These are phyloP conservation scores for Magallana ariakensis DNA, from an alignment of 1,140 invertebrate genomes.

Conservation along the genomic window DNA sequence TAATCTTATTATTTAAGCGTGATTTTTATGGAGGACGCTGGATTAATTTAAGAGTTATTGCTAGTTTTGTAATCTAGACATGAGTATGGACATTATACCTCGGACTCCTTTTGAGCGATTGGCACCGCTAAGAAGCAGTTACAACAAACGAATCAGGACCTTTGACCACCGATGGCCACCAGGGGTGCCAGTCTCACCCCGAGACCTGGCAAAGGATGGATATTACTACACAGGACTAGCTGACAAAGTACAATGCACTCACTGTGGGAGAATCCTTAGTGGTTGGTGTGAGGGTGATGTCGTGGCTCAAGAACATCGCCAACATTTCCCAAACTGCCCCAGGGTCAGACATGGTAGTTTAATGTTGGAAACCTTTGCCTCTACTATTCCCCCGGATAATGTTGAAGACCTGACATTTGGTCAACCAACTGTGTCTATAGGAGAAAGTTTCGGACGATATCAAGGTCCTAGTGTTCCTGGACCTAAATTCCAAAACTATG, in stretches of 20 bases:
- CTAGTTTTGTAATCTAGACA: no score
- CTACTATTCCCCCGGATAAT: not conserved
- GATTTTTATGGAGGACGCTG: no score
- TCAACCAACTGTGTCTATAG: not conserved
- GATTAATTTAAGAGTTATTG: no score
- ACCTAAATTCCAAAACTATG: constrained; percentile 73
- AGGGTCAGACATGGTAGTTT: constrained; percentile 38
- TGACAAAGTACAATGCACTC: constrained; percentile 90
- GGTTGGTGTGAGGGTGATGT: constrained; percentile 88
- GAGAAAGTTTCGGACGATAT: constrained; percentile 23
- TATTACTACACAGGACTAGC: constrained; percentile 84
- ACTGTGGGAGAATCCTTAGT: constrained; percentile 87
- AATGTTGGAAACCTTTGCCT: not conserved
- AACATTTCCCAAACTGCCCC: constrained; percentile 87
- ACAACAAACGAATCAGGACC: constrained; percentile 81
- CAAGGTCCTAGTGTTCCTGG: constrained; percentile 43
- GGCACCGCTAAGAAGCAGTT: constrained; percentile 44
- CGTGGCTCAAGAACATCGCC: constrained; percentile 88
- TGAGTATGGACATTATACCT: constrained; percentile 52
- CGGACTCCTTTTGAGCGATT: constrained; percentile 52
- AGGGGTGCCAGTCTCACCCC: constrained; percentile 85
- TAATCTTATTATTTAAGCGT: no score
- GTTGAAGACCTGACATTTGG: not conserved
- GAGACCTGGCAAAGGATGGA: constrained; percentile 88
- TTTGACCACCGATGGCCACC: constrained; percentile 86